phyloP scores from a whole-genome alignment of 2,888 invertebrate species.

The Ypsolopha sequella region DNA sequence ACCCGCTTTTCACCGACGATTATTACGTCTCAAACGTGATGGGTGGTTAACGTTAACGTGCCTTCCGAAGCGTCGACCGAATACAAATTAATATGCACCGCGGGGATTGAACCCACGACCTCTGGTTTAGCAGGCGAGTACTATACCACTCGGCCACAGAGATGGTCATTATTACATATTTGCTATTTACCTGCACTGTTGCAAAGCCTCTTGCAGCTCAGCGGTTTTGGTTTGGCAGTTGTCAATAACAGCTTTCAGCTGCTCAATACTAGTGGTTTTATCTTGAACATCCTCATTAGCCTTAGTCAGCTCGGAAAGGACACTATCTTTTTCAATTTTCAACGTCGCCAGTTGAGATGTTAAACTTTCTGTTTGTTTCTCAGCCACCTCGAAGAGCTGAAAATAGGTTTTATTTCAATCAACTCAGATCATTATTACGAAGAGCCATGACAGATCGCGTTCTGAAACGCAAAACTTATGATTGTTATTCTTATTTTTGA shows the following conservation, averaged over 20 bases:
- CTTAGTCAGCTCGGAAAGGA: conserved; percentile 13
- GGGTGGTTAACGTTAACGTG: not conserved
- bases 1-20: too few species aligned
- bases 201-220: conserved; percentile 12
- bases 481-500: too few species aligned
- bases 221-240: not conserved
- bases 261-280: conserved; percentile 3
- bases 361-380: conserved; percentile 14
- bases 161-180: too few species aligned
- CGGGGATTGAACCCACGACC: not conserved
- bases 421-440: too few species aligned
- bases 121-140: too few species aligned
- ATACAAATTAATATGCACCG: too few species aligned
- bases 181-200: conserved; percentile 12
- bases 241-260: not conserved
- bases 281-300: conserved; percentile 8
- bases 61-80: not conserved
- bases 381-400: conserved; percentile 15
- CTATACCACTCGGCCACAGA: not conserved
- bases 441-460: too few species aligned
- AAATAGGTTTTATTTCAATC: not conserved
- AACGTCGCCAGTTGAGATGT: conserved; percentile 11
- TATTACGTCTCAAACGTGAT: not conserved
- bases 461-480: too few species aligned
- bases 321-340: conserved; percentile 13